These are phyloP conservation scores for Zoanthus solanderi DNA, from an alignment of 92 coral and sea anemone genomes.

Conservation along the genomic window DNA sequence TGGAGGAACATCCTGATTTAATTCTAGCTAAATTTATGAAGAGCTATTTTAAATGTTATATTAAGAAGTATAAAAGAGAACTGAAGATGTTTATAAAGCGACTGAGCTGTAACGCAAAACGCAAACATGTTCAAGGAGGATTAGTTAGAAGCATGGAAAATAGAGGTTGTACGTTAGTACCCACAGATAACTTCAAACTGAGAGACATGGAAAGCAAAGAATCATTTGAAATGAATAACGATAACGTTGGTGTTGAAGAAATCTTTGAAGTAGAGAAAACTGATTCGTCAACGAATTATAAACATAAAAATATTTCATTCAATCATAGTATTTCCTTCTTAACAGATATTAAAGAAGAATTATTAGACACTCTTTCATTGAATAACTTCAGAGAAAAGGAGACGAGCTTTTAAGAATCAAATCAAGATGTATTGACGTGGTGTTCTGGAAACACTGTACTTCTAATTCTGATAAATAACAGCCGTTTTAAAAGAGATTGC, in stretches of 20 bases:
- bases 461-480: too few species aligned
- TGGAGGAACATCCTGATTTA: conserved; percentile 10
- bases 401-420: not conserved
- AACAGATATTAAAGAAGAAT: conserved; percentile 13
- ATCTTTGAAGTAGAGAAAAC: not conserved
- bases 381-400: not conserved
- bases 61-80: not conserved
- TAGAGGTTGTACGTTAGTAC: not conserved
- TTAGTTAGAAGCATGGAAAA: not conserved
- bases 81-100: not conserved
- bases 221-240: not conserved
- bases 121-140: not conserved
- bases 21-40: conserved; percentile 41
- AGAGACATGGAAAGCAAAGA: not conserved
- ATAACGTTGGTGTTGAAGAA: not conserved
- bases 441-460: too few species aligned
- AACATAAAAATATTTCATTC: not conserved
- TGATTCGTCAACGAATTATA: not conserved
- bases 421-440: too few species aligned
- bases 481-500: too few species aligned
- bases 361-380: not conserved
- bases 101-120: not conserved
- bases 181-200: not conserved
- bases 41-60: conserved; percentile 2
- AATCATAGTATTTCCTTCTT: not conserved